A percentile compares a stretch with the other conserved stretches of the same genome.
phyloP scores from a whole-genome alignment of 2,797 vertebrate species.

The Aphelocoma californica region DNA sequence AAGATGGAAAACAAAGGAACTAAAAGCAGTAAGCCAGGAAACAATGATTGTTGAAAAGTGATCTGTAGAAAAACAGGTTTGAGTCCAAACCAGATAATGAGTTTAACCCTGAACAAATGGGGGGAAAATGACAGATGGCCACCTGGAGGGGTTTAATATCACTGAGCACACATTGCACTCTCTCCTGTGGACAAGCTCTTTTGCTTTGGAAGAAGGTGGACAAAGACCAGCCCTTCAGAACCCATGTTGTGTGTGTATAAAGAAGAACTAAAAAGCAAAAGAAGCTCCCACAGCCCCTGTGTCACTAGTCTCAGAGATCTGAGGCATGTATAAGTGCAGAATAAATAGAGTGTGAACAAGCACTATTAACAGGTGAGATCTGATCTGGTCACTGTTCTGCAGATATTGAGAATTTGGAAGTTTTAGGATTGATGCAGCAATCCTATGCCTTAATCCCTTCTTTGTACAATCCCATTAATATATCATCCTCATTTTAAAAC shows the following conservation, averaged over 20 bases:
- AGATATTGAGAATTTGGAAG: neutral
- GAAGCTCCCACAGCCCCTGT: too few relatives aligned
- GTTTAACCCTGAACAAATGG: neutral
- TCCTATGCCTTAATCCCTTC: neutral
- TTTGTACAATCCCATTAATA: neutral
- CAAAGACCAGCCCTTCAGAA: neutral
- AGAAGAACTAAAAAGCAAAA: neutral
- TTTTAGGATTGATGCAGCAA: neutral
- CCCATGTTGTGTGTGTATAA: accelerated
- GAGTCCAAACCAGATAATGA: neutral
- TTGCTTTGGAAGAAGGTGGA: neutral
- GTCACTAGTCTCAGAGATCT: neutral
- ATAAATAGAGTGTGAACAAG: neutral
- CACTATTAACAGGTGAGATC: neutral
- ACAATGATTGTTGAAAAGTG: neutral
- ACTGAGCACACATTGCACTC: neutral
- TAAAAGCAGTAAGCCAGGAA: neutral
- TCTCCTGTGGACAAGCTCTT: neutral
- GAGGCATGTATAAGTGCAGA: neutral
- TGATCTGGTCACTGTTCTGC: accelerated
- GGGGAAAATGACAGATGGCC: neutral
- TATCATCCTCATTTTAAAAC: neutral
- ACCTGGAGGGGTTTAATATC: neutral
- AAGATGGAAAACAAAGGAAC: neutral
- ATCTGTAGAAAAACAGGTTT: neutral